Evolutionary conservation across 1,140 invertebrate species (phyloP).

Genomic region (Hetaerina americana): DNA sequence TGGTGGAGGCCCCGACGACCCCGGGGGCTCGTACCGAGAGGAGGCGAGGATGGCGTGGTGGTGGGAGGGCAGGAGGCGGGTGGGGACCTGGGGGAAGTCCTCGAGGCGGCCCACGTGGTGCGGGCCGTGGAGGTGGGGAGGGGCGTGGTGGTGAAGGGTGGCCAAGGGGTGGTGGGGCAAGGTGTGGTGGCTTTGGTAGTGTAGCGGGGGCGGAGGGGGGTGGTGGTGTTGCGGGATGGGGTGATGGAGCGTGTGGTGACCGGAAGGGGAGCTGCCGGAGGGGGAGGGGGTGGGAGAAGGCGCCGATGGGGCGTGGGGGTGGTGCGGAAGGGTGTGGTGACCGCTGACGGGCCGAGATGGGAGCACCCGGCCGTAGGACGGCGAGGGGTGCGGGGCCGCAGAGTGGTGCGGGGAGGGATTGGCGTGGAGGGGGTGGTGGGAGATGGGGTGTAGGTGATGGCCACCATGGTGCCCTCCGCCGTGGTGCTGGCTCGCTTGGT

Average conservation of each 20-base stretch:
- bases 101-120: neutral
- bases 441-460: neutral
- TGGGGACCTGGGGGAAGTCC: neutral
- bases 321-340: neutral
- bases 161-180: neutral
- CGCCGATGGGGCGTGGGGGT: neutral
- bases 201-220: neutral
- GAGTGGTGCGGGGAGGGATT: neutral
- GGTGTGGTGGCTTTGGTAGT: neutral
- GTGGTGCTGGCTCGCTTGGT: slow-evolving; percentile 9
- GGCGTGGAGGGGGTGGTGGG: neutral
- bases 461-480: neutral
- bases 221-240: neutral
- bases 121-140: neutral
- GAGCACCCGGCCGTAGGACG: neutral
- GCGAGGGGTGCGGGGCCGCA: neutral
- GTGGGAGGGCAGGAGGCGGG: neutral
- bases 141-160: neutral
- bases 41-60: neutral
- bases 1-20: neutral
- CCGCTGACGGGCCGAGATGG: neutral
- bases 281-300: neutral
- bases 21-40: neutral
- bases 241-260: neutral
- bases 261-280: neutral